Evolutionary conservation across 2,113 vertebrate genomes (phyloP), one percentile per base, ranked within the genome.

Genomic region (Dermatemys mawii): DNA sequence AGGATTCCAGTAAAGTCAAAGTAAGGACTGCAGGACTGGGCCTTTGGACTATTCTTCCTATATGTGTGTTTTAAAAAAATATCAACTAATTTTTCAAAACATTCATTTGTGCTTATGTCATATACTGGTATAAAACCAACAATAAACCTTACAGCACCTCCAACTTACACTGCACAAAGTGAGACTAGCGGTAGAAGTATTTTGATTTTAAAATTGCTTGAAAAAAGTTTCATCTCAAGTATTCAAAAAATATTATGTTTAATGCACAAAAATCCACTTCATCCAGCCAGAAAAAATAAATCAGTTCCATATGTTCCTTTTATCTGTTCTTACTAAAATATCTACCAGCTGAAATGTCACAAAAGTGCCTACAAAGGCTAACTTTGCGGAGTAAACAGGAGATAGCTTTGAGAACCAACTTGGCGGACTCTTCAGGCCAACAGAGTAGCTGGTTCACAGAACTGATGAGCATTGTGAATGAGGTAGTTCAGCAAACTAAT

Each of bases 181-280:
- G 6, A 81, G 87, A 94, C 26, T 76, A 76, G 21, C 88, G 78
- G 38, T 84, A 93, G 55, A 80, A 13, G 35, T 55, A 90, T 70
- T 97, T 92, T 44, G 22, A 93, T 86, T 85, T 83, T 53, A 90
- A 78, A 70, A 86, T 17, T 50, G 90, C 21, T 88, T 91, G 54
- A 44, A 88, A 54, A 93, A 94, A 85, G n/a, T 63, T 92, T 86
- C 78, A 78, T 50, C 38, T 93, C 82, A 91, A 76, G 95, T 60
- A 84, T 22, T 88, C 86, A 14, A 93, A 90, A 91, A 95, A 89
- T 90, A 81, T 73, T 87, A 87, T 87, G 90, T 81, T 95, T 95
- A 93, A 93, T 35, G 86, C 49, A 85, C 75, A 97, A 95, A 97
- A 94, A 94, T 91, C 88, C 86, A 89, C 70, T 83, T 90, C 53